These are phyloP conservation scores for Agrotis ipsilon DNA, from an alignment of 2,888 invertebrate genomes.

Conservation along the genomic window DNA sequence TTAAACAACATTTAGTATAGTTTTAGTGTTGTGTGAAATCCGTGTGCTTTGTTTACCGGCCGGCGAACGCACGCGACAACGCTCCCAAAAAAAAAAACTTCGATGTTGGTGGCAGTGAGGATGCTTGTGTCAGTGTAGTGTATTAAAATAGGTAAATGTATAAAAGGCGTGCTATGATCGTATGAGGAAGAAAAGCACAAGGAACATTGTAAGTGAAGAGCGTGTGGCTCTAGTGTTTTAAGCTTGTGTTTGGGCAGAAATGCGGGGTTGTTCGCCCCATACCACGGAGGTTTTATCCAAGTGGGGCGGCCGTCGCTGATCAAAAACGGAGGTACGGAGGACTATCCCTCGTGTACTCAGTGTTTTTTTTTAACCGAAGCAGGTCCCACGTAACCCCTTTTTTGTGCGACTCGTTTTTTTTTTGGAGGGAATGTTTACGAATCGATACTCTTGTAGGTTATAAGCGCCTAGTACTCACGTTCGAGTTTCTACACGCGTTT, in stretches of 20 bases:
- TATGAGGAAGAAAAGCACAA: conserved; percentile 91
- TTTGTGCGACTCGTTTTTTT: conserved; percentile 80
- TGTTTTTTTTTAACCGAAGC: conserved; percentile 83
- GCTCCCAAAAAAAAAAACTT: conserved; percentile 84
- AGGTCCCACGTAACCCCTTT: conserved; percentile 88
- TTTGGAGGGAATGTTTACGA: conserved; percentile 88
- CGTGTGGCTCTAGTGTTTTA: conserved; percentile 81
- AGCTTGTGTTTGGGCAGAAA: conserved; percentile 84
- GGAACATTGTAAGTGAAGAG: conserved; percentile 90
- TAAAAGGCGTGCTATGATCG: conserved; percentile 91
- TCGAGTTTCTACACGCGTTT: conserved; percentile 66
- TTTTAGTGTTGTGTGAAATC: conserved; percentile 92
- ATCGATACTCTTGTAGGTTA: conserved; percentile 85
- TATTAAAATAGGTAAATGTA: conserved; percentile 90
- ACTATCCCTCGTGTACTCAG: conserved; percentile 87
- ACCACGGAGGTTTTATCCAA: conserved; percentile 81
- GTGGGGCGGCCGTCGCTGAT: conserved; percentile 86
- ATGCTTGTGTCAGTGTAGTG: conserved; percentile 89
- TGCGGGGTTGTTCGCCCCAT: conserved; percentile 86
- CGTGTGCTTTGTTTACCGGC: conserved; percentile 91
- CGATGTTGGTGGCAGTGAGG: conserved; percentile 87
- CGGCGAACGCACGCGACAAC: conserved; percentile 91
- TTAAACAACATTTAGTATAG: conserved; percentile 91
- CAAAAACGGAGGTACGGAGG: conserved; percentile 89
- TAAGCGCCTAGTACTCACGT: conserved; percentile 76